Base-by-base conservation (phyloP, 2,797 vertebrate species). In the Aldrovandia affinis region DNA sequence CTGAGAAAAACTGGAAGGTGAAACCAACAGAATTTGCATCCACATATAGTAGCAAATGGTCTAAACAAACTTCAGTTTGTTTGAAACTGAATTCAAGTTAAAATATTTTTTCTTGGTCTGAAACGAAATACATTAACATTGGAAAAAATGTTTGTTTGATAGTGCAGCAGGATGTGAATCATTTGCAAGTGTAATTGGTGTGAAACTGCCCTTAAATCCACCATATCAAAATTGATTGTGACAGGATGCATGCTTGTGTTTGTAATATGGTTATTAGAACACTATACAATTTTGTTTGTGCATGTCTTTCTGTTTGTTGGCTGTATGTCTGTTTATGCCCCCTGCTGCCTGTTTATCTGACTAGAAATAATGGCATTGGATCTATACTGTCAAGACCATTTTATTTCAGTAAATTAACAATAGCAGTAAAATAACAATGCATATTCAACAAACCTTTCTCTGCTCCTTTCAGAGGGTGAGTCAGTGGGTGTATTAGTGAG, bases 401-500 rank as follows among this genome's bases (percentile, higher is more conserved):
- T 36, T n/a, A 22, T 4, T 15, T 20, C 2, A 3, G 30, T 33
- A 33, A 12, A 55, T 36, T 20, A 42, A 80, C 10, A 50, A 28
- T 33, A 28, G 28, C 18, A 25, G 42, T 52, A 14, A 28, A n/a
- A 7, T 7, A 3, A 63, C 6, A 47, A 44, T 7, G 4, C 47
- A 44, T 77, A 77, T 63, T 28, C 14, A 63, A 28, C 25, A 63
- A 57, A 28, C 39, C 42, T 77, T 47, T 77, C 73, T 44, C 73
- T 63, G 80, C 22, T 20, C 5, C 30, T 54, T 54, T 18, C 15
- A 33, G 25, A 59, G 2, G 12, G 36, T 59, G 54, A 63, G 61
- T 47, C 10, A 42, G 42, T 65, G 30, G 25, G 90, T 93, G 93
- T 91, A 92, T 92, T 90, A 87, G 90, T 92, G 91, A 91, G 89